Conservation (phyloP, 2,888 invertebrate species). For the Eubasilissa splendida region DNA sequence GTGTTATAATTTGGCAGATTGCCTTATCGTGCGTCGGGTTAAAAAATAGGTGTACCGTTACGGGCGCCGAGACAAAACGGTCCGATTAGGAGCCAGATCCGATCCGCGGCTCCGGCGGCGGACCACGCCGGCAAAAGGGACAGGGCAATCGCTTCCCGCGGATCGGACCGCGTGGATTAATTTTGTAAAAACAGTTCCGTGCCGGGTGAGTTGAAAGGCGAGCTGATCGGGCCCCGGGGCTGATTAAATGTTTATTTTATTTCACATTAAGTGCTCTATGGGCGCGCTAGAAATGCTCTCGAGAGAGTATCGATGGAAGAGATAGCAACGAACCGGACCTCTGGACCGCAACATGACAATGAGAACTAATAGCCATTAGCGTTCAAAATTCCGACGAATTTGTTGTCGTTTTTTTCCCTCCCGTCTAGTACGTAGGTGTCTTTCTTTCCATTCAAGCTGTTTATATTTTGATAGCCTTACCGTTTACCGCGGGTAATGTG, state of each 20-base stretch:
- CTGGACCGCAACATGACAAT: conserved; percentile 32
- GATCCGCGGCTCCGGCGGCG: conserved; percentile 23
- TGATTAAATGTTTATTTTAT: conserved; percentile 49
- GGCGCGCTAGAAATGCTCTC: conserved; percentile 23
- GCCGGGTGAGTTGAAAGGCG: conserved; percentile 11
- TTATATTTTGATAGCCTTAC: conserved; percentile 1
- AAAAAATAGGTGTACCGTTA: conserved; percentile 47
- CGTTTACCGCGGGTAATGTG: conserved; percentile 1
- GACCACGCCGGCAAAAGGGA: conserved; percentile 43
- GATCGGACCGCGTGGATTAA: neutral
- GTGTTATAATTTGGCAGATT: conserved; percentile 53
- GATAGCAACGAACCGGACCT: conserved; percentile 46
- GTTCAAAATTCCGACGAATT: neutral
- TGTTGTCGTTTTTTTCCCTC: neutral
- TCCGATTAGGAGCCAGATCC: conserved; percentile 34
- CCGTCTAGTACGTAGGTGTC: conserved; percentile 1
- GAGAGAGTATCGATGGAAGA: conserved; percentile 39
- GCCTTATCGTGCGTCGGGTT: conserved; percentile 48
- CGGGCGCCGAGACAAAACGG: conserved; percentile 37
- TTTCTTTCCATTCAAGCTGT: conserved; percentile 5
- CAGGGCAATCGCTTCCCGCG: neutral
- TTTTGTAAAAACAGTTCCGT: neutral
- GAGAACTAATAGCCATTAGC: conserved; percentile 34
- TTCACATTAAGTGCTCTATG: conserved; percentile 42
- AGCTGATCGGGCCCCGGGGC: conserved; percentile 21